phyloP scores from a whole-genome alignment of 1,140 invertebrate genomes.

The Psix sp. region DNA sequence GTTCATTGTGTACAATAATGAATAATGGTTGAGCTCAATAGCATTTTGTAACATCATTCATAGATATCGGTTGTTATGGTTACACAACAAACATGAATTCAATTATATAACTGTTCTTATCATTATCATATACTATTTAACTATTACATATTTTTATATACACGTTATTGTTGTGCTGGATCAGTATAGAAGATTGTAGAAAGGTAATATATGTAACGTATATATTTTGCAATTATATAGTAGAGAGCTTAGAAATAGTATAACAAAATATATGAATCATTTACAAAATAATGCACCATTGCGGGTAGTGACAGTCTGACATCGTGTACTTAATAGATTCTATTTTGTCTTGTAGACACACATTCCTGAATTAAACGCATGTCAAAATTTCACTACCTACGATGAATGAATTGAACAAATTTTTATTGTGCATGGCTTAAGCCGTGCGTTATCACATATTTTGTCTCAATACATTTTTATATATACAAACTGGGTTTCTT shows the following conservation, averaged over 20 bases:
- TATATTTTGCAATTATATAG: conserved; percentile 37
- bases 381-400: conserved; percentile 62
- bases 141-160: conserved; percentile 51
- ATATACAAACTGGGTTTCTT: conserved; percentile 41
- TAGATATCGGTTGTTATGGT: conserved; percentile 39
- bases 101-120: conserved; percentile 42
- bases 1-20: conserved; percentile 52
- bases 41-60: conserved; percentile 50
- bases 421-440: conserved; percentile 69
- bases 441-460: conserved; percentile 73
- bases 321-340: neutral
- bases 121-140: conserved; percentile 39
- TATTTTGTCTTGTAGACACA: neutral
- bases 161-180: conserved; percentile 52
- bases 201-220: conserved; percentile 43
- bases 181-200: conserved; percentile 57
- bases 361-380: neutral
- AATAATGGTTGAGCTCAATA: conserved; percentile 42
- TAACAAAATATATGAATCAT: conserved; percentile 77
- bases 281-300: conserved; percentile 70
- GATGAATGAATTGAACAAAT: conserved; percentile 67
- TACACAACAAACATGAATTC: conserved; percentile 45
- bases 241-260: conserved; percentile 74
- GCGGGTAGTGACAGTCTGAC: conserved; percentile 54
- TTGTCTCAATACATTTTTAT: conserved; percentile 55